These are phyloP conservation scores for Drosophila fuyamai DNA, from an alignment of 1,140 invertebrate species.

Conservation along the genomic window DNA sequence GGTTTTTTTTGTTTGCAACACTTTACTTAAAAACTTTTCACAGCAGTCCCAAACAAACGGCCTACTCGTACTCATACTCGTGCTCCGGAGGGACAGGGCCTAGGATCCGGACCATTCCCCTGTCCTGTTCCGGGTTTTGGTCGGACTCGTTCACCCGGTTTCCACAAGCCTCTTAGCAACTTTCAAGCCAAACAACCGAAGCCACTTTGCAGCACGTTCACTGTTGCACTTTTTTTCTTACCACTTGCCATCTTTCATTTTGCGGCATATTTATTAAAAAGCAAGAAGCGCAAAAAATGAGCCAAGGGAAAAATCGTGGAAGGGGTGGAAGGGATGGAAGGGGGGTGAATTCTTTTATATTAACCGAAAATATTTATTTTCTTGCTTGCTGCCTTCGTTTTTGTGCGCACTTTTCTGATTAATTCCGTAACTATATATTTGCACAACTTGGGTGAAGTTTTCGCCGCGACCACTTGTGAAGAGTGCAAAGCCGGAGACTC, in stretches of 20 bases:
- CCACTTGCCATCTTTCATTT: constrained; percentile 69
- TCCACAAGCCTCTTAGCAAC: constrained; percentile 63
- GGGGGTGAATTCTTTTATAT: constrained; percentile 65
- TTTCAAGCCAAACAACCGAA: constrained; percentile 63
- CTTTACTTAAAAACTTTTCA: constrained; percentile 59
- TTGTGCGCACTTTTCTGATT: constrained; percentile 72
- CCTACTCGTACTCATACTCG: constrained; percentile 9
- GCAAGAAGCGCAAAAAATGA: constrained; percentile 26
- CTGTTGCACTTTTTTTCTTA: constrained; percentile 71
- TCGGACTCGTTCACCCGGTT: constrained; percentile 16
- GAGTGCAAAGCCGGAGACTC: constrained; percentile 19
- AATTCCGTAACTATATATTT: constrained; percentile 78
- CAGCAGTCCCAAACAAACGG: constrained; percentile 51
- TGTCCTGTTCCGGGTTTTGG: constrained; percentile 7
- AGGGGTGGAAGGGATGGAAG: neutral
- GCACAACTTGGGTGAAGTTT: constrained; percentile 68
- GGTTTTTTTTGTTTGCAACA: constrained; percentile 40
- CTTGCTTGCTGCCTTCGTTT: constrained; percentile 47
- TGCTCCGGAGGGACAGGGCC: neutral
- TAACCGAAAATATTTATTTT: constrained; percentile 80
- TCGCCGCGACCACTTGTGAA: constrained; percentile 38
- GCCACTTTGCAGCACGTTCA: constrained; percentile 71
- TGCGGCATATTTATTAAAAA: constrained; percentile 73
- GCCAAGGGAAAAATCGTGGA: constrained; percentile 1
- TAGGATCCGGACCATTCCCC: neutral